These are phyloP conservation scores for Cygnus buccinator DNA, from an alignment of 2,113 vertebrate species.

Conservation along the genomic window DNA sequence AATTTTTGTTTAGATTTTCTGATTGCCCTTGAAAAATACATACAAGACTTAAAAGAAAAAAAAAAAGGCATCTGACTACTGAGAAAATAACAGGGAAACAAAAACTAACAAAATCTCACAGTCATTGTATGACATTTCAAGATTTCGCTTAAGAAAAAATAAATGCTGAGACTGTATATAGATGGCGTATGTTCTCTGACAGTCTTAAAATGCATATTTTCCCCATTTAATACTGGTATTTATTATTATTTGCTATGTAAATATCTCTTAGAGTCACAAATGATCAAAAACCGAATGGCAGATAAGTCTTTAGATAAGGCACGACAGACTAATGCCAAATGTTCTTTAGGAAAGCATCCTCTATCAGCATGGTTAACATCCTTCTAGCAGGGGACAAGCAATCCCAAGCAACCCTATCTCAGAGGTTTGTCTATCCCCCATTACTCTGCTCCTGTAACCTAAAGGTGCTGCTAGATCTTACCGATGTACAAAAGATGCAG, in stretches of 20 bases:
- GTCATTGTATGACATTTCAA: neutral
- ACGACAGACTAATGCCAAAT: neutral
- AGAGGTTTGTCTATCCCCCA: neutral
- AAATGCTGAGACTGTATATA: neutral
- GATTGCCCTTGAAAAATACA: neutral
- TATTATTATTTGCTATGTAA: neutral
- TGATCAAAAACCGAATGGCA: neutral
- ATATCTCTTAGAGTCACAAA: neutral
- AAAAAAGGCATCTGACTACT: neutral
- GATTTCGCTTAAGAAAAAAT: neutral
- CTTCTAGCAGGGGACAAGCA: neutral
- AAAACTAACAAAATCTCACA: neutral
- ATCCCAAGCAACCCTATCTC: neutral
- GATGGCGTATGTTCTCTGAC: neutral
- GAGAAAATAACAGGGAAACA: neutral
- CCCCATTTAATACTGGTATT: neutral
- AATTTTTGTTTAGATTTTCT: neutral
- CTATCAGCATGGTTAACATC: neutral
- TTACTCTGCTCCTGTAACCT: accelerated
- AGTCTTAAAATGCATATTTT: neutral
- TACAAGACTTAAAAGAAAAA: neutral
- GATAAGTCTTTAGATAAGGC: neutral
- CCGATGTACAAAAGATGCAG: constrained; percentile 90
- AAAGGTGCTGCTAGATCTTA: constrained; percentile 55
- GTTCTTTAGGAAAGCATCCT: neutral